Base-by-base conservation (phyloP, 1,140 invertebrate species). In the Halesus radiatus region DNA sequence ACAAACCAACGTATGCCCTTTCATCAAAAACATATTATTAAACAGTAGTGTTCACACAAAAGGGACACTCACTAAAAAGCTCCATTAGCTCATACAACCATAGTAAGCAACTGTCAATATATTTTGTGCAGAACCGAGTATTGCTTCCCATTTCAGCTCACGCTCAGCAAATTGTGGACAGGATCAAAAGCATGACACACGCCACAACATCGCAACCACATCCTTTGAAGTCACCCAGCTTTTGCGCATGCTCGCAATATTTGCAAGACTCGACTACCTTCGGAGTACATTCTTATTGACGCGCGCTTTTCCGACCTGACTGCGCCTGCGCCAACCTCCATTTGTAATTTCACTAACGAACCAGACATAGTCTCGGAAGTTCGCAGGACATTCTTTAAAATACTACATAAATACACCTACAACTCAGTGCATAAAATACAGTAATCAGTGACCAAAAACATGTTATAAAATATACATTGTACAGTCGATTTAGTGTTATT, bases 231-330 rank as follows among this genome's bases (percentile, higher is more conserved):
- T 56, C 53, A 54, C 15, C 70, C 50, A 23, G 13, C n/a, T 8
- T 29, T 13, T 54, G 70, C 70, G 50, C 70, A 74, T n/a, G 52
- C 70, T 22, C 23, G 13, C 66, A 6, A 23, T 26, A 26, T 15
- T 16, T 10, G 23, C 50, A 7, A 54, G 52, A 29, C 53, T 26
- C 52, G 32, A 29, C 70, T 7, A n/a, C 26, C 26, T 29, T 5
- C 66, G 13, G 70, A 72, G 70, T 74, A 54, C 70, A 74, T 74
- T 54, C 70, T 74, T 74, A 74, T 74, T 74, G 70, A 74, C 70
- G 70, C 70, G 70, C 20, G 29, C 20, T 74, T 26, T 56, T n/a
- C 18, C 23, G 22, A 26, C 70, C 10, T 7, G n/a, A 53, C 10
- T 8, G 70, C 70, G 70, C 70, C 53, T 22, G 70, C 70, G 70